phyloP scores from a whole-genome alignment of 2,888 invertebrate species.

The Cyclophora albipunctata region DNA sequence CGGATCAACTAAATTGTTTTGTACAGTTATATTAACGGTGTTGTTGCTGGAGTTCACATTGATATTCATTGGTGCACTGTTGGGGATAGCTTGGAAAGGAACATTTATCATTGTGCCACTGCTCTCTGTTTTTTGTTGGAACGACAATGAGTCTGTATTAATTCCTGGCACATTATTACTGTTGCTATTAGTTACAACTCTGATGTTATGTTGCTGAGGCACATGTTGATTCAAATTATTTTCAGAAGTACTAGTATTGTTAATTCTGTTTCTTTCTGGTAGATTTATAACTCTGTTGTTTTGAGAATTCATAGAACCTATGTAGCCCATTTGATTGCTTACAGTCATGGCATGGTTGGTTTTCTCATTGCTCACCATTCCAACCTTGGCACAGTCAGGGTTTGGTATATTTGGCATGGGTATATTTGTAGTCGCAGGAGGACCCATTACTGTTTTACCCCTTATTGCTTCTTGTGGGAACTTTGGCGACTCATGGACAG shows the following conservation, averaged over 20 bases:
- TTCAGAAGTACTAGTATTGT: constrained; percentile 47
- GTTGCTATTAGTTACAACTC: constrained; percentile 60
- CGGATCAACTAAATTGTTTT: constrained; percentile 68
- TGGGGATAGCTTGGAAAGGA: constrained; percentile 69
- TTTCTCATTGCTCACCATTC: constrained; percentile 54
- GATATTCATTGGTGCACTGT: constrained; percentile 70
- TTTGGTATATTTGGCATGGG: constrained; percentile 46
- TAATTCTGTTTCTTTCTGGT: constrained; percentile 60
- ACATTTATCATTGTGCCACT: constrained; percentile 68
- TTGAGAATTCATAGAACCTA: constrained; percentile 61
- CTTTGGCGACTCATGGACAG: constrained; percentile 54
- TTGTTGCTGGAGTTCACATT: constrained; percentile 70
- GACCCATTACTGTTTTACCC: constrained; percentile 62
- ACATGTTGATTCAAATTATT: constrained; percentile 58
- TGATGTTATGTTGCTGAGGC: constrained; percentile 64
- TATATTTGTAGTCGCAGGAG: constrained; percentile 42
- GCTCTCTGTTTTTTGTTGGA: constrained; percentile 61
- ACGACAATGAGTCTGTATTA: constrained; percentile 48
- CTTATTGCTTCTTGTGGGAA: constrained; percentile 55
- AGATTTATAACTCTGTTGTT: constrained; percentile 65
- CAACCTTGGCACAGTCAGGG: constrained; percentile 61
- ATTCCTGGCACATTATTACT: constrained; percentile 50
- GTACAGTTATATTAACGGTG: constrained; percentile 67
- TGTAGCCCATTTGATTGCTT: constrained; percentile 62
- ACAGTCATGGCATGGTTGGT: constrained; percentile 60